A percentile compares a stretch with the other conserved stretches of the same genome.
These are phyloP conservation scores for Pollenia angustigena DNA, from an alignment of 2,888 invertebrate genomes.

Conservation along the genomic window DNA sequence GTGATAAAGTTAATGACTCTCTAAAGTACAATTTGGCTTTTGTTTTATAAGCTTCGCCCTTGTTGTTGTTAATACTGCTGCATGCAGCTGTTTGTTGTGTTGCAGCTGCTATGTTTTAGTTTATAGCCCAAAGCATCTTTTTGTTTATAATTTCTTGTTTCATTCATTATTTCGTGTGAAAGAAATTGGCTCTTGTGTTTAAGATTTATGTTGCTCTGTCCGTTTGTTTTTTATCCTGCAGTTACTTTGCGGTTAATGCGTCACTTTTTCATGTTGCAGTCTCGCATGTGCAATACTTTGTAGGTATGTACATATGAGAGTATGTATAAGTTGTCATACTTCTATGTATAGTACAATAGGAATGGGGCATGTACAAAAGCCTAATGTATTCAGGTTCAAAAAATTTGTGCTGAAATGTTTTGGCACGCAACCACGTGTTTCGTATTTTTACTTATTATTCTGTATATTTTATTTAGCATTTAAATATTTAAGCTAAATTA, in stretches of 20 bases:
- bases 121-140: slow-evolving; percentile 53
- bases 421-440: slow-evolving; percentile 64
- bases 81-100: slow-evolving; percentile 17
- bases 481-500: neutral
- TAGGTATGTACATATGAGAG: neutral
- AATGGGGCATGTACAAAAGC: too few relatives aligned
- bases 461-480: neutral
- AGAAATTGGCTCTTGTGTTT: slow-evolving; percentile 50
- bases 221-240: slow-evolving; percentile 47
- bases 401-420: neutral
- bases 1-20: slow-evolving; percentile 53
- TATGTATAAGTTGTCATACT: neutral
- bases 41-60: slow-evolving; percentile 27
- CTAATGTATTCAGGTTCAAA: neutral
- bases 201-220: neutral
- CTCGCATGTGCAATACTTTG: slow-evolving; percentile 15
- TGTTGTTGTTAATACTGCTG: neutral
- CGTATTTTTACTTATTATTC: neutral
- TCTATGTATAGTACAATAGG: too few relatives aligned
- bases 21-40: slow-evolving; percentile 48
- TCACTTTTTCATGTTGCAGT: slow-evolving; percentile 62
- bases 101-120: slow-evolving; percentile 44
- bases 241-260: slow-evolving; percentile 73
- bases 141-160: slow-evolving; percentile 51
- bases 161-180: slow-evolving; percentile 32